Percentiles rank a stretch among this genome's conserved stretches.
Conservation (phyloP, 2,888 invertebrate genomes). For the Ormyrus thymus region DNA sequence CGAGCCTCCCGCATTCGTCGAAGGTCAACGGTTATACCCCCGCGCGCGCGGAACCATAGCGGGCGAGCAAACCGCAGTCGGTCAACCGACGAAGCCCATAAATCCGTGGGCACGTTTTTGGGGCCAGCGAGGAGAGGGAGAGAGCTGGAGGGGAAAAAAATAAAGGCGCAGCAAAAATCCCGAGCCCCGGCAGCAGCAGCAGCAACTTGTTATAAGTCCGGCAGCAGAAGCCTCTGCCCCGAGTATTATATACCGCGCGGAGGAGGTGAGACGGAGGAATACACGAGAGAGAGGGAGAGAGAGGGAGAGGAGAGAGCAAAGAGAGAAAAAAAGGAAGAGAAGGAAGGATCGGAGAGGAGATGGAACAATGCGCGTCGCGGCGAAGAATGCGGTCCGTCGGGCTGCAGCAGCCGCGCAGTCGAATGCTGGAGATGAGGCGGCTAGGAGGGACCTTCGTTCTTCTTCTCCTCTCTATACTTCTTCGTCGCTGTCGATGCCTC, state of each 20-base stretch:
- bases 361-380: slow-evolving; percentile 74
- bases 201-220: slow-evolving; percentile 47
- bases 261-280: slow-evolving; percentile 51
- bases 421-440: slow-evolving; percentile 47
- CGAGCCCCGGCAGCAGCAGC: slow-evolving; percentile 60
- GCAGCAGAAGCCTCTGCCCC: slow-evolving; percentile 4
- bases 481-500: slow-evolving; percentile 41
- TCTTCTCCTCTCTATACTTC: slow-evolving; percentile 43
- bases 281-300: slow-evolving; percentile 46
- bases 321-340: slow-evolving; percentile 11
- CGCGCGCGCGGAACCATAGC: slow-evolving; percentile 59
- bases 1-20: slow-evolving; percentile 34
- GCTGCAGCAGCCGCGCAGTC: slow-evolving; percentile 58
- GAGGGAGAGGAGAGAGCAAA: slow-evolving; percentile 47
- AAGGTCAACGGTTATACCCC: slow-evolving; percentile 64
- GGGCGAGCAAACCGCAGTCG: slow-evolving; percentile 70
- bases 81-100: slow-evolving; percentile 71
- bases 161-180: slow-evolving; percentile 63
- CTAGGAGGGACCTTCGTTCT: slow-evolving; percentile 56
- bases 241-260: slow-evolving; percentile 67
- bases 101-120: slow-evolving; percentile 70
- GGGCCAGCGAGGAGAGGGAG: slow-evolving; percentile 56
- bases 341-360: slow-evolving; percentile 57
- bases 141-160: slow-evolving; percentile 59
- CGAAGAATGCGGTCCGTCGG: slow-evolving; percentile 75